Percentiles rank a stretch among this genome's conserved stretches.
Conservation (phyloP, 2,888 invertebrate genomes). For the Scrobipalpa costella region DNA sequence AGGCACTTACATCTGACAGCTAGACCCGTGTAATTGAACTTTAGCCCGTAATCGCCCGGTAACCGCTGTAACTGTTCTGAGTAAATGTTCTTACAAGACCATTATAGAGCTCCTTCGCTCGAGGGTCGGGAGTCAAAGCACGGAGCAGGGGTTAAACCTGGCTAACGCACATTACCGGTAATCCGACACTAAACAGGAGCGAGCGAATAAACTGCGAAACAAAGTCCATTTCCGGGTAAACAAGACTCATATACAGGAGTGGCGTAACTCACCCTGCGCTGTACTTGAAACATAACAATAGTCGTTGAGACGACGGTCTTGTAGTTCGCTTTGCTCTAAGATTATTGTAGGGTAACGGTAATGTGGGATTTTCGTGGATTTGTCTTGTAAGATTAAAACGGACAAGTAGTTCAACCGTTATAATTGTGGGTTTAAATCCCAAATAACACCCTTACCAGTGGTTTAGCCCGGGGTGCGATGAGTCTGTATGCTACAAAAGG, state of each 20-base stretch:
- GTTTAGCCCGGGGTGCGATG: no score
- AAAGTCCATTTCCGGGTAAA: slow-evolving; percentile 55
- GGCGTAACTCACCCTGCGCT: slow-evolving; percentile 40
- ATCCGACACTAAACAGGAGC: slow-evolving; percentile 33
- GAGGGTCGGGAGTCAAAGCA: slow-evolving; percentile 18
- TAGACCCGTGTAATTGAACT: slow-evolving; percentile 16
- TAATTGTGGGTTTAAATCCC: slow-evolving; percentile 3
- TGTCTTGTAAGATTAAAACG: slow-evolving; percentile 30
- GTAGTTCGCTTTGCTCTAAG: slow-evolving; percentile 25
- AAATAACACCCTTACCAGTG: background rate
- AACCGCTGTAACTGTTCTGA: slow-evolving; percentile 12
- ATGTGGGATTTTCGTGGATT: slow-evolving; percentile 18
- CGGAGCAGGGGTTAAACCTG: slow-evolving; percentile 27
- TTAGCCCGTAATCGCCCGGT: slow-evolving; percentile 10
- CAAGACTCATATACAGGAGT: slow-evolving; percentile 43
- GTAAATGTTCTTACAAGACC: slow-evolving; percentile 19
- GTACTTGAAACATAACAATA: slow-evolving; percentile 42
- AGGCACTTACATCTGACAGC: slow-evolving; percentile 14
- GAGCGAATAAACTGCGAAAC: slow-evolving; percentile 50
- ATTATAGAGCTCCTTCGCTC: slow-evolving; percentile 19
- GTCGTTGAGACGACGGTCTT: slow-evolving; percentile 35
- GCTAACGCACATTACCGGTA: slow-evolving; percentile 37
- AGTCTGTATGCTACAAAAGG: no score
- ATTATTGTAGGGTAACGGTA: slow-evolving; percentile 19
- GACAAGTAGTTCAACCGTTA: background rate